Conservation (phyloP, 2,888 invertebrate species). For the Synanthedon myopaeformis region DNA sequence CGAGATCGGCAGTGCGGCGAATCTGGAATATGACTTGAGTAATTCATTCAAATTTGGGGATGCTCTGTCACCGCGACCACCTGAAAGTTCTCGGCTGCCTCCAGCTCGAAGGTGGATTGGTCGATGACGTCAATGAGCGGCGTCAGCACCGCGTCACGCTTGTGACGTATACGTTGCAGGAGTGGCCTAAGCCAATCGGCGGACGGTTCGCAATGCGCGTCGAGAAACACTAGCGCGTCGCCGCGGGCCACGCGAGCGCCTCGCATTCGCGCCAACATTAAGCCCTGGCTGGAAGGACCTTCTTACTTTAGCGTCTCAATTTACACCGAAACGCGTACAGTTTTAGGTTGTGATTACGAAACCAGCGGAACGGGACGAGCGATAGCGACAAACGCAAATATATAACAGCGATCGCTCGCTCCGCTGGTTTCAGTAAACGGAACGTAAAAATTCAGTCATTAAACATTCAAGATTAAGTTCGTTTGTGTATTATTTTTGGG, state of each 20-base stretch:
- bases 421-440: too few species aligned
- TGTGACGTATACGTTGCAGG: conserved; percentile 78
- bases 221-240: conserved; percentile 87
- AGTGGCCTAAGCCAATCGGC: conserved; percentile 89
- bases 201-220: conserved; percentile 90
- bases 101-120: conserved; percentile 74
- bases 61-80: conserved; percentile 14
- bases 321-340: too few species aligned
- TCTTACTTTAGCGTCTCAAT: too few species aligned
- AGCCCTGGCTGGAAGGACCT: conserved; percentile 73
- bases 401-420: too few species aligned
- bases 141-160: conserved; percentile 84
- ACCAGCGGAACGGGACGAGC: too few species aligned
- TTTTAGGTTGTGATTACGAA: too few species aligned
- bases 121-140: conserved; percentile 96
- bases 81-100: conserved; percentile 43
- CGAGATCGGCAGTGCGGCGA: too few species aligned
- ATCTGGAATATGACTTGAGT: too few species aligned
- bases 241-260: conserved; percentile 88
- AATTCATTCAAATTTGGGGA: background rate
- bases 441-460: too few species aligned
- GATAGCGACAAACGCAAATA: too few species aligned
- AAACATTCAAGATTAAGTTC: too few species aligned
- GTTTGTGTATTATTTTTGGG: too few species aligned
- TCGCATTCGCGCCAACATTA: conserved; percentile 86